Conservation (phyloP, 2,888 invertebrate species). For the Tipula unca region DNA sequence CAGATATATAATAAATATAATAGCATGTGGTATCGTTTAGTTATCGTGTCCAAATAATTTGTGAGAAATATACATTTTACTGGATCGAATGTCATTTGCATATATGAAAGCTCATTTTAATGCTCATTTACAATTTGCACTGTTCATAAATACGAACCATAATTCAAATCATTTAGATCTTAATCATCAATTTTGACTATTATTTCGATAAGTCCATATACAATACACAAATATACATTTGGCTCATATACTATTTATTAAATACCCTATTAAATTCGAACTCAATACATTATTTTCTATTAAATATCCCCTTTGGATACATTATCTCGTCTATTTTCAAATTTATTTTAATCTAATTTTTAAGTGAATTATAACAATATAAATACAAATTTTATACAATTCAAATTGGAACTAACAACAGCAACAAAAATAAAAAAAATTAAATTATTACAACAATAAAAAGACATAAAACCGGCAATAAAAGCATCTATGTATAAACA, state of each 20-base stretch:
- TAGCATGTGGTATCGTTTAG: too few relatives aligned
- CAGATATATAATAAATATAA: too few relatives aligned
- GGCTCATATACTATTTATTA: background rate
- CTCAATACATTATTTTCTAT: background rate
- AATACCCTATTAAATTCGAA: background rate
- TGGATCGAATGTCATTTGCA: too few relatives aligned
- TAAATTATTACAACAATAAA: constrained; percentile 4
- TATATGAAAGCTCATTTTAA: too few relatives aligned
- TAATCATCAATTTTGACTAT: background rate
- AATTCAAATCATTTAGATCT: background rate
- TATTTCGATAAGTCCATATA: background rate
- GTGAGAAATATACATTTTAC: too few relatives aligned
- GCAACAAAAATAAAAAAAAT: too few relatives aligned
- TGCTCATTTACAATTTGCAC: too few relatives aligned
- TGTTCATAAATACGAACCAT: too few relatives aligned
- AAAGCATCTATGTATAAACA: background rate
- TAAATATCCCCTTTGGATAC: constrained; percentile 8
- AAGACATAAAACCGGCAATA: background rate
- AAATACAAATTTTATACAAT: constrained; percentile 4
- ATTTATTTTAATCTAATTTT: constrained; percentile 8
- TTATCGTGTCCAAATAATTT: too few relatives aligned
- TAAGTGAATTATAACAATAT: constrained; percentile 8
- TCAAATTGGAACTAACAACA: background rate
- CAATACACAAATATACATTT: background rate
- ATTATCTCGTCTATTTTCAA: background rate